phyloP scores from a whole-genome alignment of 2,797 vertebrate species.

The Phyllotis vaccarum region DNA sequence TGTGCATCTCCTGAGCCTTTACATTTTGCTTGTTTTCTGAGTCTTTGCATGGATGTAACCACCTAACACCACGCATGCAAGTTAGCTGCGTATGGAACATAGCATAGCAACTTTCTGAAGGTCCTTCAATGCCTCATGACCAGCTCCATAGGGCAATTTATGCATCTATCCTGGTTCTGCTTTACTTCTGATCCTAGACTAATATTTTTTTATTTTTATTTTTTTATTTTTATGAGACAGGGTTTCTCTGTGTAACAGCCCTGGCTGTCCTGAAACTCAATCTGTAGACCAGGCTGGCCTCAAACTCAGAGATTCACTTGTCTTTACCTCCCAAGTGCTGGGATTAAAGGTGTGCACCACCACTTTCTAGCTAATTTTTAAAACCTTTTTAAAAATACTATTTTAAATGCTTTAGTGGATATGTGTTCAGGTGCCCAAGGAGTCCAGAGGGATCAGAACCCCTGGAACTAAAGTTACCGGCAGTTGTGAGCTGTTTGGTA shows the following conservation, averaged over 20 bases:
- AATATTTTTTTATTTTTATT: neutral
- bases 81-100: neutral
- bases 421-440: neutral
- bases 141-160: neutral
- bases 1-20: neutral
- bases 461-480: neutral
- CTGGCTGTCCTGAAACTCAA: neutral
- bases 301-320: neutral
- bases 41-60: neutral
- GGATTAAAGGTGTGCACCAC: neutral
- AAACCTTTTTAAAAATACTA: neutral
- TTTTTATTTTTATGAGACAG: neutral
- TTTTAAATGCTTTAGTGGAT: neutral
- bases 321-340: neutral
- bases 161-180: neutral
- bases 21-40: neutral
- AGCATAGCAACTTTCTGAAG: neutral
- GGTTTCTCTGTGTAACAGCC: neutral
- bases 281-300: neutral
- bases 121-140: neutral
- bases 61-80: neutral
- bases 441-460: neutral
- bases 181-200: neutral
- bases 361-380: neutral
- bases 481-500: neutral